phyloP scores from a whole-genome alignment of 2,888 invertebrate species.

The Melolontha melolontha region DNA sequence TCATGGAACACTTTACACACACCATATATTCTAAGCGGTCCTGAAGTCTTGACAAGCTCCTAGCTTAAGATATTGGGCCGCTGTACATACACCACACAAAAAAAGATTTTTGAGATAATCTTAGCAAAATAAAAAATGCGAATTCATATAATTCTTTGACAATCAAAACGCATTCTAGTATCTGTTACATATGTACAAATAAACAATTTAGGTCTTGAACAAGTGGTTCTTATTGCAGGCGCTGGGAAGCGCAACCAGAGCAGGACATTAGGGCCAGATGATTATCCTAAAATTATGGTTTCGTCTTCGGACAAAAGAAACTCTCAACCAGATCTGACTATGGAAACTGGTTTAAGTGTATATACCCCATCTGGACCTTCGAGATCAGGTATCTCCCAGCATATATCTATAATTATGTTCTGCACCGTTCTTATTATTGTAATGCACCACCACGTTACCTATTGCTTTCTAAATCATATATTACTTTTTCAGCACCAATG shows the following conservation, averaged over 20 bases:
- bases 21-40: too few relatives aligned
- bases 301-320: constrained; percentile 63
- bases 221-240: constrained; percentile 64
- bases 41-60: too few relatives aligned
- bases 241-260: constrained; percentile 63
- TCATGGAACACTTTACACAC: too few relatives aligned
- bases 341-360: constrained; percentile 65
- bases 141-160: too few relatives aligned
- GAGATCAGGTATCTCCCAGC: constrained; percentile 60
- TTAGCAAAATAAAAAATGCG: too few relatives aligned
- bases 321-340: constrained; percentile 57
- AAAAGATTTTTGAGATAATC: too few relatives aligned
- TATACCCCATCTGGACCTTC: constrained; percentile 66
- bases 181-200: not conserved
- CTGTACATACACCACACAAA: too few relatives aligned
- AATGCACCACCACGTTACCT: not conserved
- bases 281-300: constrained; percentile 63
- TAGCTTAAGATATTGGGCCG: too few relatives aligned
- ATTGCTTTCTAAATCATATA: not conserved
- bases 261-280: constrained; percentile 61
- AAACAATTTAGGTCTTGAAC: constrained; percentile 19
- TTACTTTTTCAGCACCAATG: too few relatives aligned
- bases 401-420: constrained; percentile 18
- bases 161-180: too few relatives aligned
- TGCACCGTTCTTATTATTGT: constrained; percentile 8